Evolutionary conservation across 2,113 vertebrate species (phyloP).

Genomic region (Plestiodon gilberti): DNA sequence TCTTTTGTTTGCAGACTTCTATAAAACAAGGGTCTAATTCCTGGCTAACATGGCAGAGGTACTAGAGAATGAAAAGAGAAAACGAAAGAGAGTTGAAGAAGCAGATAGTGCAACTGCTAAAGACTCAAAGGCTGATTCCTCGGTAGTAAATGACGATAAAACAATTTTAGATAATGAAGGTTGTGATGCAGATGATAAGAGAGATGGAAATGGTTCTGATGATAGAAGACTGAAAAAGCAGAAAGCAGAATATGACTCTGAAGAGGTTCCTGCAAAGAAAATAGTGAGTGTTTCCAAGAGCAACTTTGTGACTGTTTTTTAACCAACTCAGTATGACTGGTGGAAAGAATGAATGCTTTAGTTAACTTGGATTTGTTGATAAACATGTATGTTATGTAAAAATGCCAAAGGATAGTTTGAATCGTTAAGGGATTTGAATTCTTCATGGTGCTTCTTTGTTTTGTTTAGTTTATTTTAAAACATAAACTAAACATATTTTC

Average conservation of each 20-base stretch:
- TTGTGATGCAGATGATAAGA: background rate
- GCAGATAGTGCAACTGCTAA: background rate
- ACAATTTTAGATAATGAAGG: background rate
- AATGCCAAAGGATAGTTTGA: background rate
- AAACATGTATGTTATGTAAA: too few relatives aligned
- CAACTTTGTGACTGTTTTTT: too few relatives aligned
- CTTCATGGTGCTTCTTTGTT: background rate
- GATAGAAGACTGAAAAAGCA: background rate
- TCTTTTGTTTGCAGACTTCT: conserved; percentile 36
- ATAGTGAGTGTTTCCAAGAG: background rate
- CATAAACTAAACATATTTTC: too few relatives aligned
- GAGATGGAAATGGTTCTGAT: background rate
- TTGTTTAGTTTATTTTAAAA: background rate
- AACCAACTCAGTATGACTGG: background rate
- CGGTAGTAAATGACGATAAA: conserved; percentile 10
- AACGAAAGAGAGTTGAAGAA: conserved; percentile 10
- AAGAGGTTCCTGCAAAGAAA: background rate
- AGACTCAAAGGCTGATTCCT: background rate
- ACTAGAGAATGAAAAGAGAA: background rate
- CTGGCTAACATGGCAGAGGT: conserved; percentile 66
- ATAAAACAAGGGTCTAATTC: conserved; percentile 8
- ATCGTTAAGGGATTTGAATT: background rate
- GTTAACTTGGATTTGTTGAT: too few relatives aligned
- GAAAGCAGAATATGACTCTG: background rate
- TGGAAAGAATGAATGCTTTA: background rate